Conservation (phyloP, 1,140 invertebrate species). For the Colletes gigas region DNA sequence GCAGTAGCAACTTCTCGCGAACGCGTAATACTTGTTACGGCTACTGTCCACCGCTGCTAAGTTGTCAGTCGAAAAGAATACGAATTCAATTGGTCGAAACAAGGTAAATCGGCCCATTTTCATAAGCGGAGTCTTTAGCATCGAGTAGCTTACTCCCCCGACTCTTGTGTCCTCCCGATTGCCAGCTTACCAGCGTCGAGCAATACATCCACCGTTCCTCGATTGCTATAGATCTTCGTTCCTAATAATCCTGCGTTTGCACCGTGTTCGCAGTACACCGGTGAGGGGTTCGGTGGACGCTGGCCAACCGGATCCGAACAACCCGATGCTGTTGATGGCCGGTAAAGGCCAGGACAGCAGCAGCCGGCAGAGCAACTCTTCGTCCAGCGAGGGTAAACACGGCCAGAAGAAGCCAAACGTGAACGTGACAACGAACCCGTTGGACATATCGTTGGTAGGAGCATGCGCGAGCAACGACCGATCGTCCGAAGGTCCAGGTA, state of each 20-base stretch:
- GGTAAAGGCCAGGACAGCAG: constrained; percentile 70
- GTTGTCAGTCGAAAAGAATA: too few species aligned
- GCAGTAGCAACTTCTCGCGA: too few species aligned
- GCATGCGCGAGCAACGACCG: constrained; percentile 55
- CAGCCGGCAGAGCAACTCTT: constrained; percentile 44
- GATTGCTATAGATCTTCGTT: not conserved
- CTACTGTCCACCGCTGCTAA: too few species aligned
- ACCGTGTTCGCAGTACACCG: constrained; percentile 67
- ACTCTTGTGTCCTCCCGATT: too few species aligned
- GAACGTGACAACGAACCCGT: constrained; percentile 84
- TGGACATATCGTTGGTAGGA: constrained; percentile 79
- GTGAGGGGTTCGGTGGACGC: constrained; percentile 80
- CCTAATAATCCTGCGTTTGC: not conserved
- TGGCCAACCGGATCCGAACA: constrained; percentile 74
- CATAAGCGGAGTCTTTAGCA: too few species aligned
- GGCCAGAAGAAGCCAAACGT: constrained; percentile 80
- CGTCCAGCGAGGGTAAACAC: constrained; percentile 40
- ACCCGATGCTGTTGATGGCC: constrained; percentile 66
- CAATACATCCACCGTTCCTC: too few species aligned
- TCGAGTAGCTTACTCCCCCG: too few species aligned
- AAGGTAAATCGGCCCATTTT: too few species aligned
- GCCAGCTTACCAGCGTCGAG: too few species aligned
- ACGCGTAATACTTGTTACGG: too few species aligned
- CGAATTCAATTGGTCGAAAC: too few species aligned
- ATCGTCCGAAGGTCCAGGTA: constrained; percentile 58